These are phyloP conservation scores for Tholera decimalis DNA, from an alignment of 2,888 invertebrate species.

Conservation along the genomic window DNA sequence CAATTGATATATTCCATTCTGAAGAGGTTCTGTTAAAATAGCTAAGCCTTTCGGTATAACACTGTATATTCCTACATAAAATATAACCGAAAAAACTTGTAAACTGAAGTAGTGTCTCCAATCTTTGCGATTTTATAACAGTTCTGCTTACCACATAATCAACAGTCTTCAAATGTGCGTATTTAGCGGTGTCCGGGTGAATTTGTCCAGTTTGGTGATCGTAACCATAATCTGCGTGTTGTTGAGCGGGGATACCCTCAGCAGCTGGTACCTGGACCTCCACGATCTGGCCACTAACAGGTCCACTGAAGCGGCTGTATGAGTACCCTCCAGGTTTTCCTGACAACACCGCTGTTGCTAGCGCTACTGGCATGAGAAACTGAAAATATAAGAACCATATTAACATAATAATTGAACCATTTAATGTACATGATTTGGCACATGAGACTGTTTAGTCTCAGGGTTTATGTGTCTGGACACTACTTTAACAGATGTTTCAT, in stretches of 20 bases:
- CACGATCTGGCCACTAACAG: slow-evolving; percentile 93
- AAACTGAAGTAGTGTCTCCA: neutral
- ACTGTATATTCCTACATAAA: too few relatives aligned
- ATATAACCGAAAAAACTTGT: too few relatives aligned
- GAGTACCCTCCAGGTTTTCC: slow-evolving; percentile 92
- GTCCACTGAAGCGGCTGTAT: slow-evolving; percentile 94
- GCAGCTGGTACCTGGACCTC: slow-evolving; percentile 91
- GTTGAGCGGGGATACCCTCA: slow-evolving; percentile 83
- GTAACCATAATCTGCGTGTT: slow-evolving; percentile 89
- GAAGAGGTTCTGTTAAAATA: too few relatives aligned
- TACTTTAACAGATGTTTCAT: too few relatives aligned
- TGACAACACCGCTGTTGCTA: slow-evolving; percentile 74
- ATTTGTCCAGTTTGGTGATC: slow-evolving; percentile 87
- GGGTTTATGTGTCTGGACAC: too few relatives aligned
- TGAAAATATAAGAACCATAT: slow-evolving; percentile 57
- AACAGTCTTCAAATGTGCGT: slow-evolving; percentile 90
- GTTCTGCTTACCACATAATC: slow-evolving; percentile 92
- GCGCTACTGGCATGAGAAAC: slow-evolving; percentile 75
- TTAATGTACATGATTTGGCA: neutral
- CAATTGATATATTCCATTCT: too few relatives aligned
- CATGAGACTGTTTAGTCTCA: too few relatives aligned
- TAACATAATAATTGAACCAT: neutral
- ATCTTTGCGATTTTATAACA: neutral
- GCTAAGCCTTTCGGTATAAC: too few relatives aligned
- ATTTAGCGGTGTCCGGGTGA: slow-evolving; percentile 87